Evolutionary conservation across 1,140 invertebrate genomes (phyloP).

Genomic region (Drosophila nasuta): DNA sequence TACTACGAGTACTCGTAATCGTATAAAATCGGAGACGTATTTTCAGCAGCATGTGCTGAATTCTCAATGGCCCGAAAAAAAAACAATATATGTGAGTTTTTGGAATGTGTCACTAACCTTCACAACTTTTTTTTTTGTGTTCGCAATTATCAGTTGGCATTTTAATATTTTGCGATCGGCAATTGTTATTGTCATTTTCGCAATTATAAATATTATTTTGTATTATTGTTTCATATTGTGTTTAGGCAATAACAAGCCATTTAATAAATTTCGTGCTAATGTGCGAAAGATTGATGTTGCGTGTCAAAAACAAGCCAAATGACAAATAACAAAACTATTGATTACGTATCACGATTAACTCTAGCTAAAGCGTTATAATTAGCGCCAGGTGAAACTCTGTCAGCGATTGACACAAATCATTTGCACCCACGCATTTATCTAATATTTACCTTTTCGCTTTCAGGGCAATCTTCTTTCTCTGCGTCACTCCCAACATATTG

Average conservation of each 20-base stretch:
- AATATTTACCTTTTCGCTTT: conserved; percentile 29
- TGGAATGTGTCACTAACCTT: conserved; percentile 65
- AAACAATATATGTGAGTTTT: conserved; percentile 12
- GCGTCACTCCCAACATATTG: conserved; percentile 86
- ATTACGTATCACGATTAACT: conserved; percentile 13
- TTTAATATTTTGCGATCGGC: conserved; percentile 37
- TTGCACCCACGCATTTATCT: conserved; percentile 8
- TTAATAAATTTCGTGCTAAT: conserved; percentile 45
- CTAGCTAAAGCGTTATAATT: conserved; percentile 47
- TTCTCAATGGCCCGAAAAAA: conserved; percentile 34
- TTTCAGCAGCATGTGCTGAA: conserved; percentile 36
- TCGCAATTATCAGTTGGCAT: conserved; percentile 42
- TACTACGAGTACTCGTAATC: neutral
- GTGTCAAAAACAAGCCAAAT: conserved; percentile 64
- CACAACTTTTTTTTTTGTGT: conserved; percentile 65
- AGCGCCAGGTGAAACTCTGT: conserved; percentile 42
- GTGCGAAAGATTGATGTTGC: conserved; percentile 66
- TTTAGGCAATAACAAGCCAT: conserved; percentile 36
- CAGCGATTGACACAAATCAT: conserved; percentile 28
- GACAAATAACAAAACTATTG: conserved; percentile 42
- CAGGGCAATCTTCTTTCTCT: conserved; percentile 85
- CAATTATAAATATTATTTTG: conserved; percentile 31
- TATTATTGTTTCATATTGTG: conserved; percentile 28
- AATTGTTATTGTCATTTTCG: conserved; percentile 2
- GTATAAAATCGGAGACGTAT: conserved; percentile 28